Conservation (phyloP, 2,113 vertebrate genomes). For the Oceanodroma tethys region DNA sequence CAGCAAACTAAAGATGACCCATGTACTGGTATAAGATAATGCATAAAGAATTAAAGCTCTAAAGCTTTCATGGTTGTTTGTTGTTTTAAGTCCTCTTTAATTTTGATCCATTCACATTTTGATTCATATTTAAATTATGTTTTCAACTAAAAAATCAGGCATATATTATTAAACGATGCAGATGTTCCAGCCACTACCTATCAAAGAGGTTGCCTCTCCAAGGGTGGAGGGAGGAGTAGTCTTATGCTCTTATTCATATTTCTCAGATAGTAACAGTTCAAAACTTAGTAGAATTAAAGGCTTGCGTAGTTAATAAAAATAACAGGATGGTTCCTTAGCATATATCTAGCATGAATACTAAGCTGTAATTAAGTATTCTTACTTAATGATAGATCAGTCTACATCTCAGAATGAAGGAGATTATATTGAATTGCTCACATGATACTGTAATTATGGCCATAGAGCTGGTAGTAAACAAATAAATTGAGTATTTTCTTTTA, state of each 20-base stretch:
- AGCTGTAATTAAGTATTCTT: slow-evolving; percentile 14
- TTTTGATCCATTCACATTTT: neutral
- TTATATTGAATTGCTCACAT: neutral
- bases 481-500: neutral
- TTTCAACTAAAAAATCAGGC: neutral
- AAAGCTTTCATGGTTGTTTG: neutral
- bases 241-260: neutral
- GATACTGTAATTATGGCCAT: neutral
- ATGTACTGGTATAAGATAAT: neutral
- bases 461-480: neutral
- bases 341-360: neutral
- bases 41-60: neutral
- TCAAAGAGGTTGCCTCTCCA: neutral
- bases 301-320: neutral
- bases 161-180: neutral
- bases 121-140: neutral
- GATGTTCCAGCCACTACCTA: neutral
- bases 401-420: neutral
- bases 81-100: neutral
- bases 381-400: neutral
- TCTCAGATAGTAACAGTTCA: neutral
- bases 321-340: neutral
- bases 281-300: neutral
- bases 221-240: neutral
- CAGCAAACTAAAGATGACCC: neutral